Evolutionary conservation across 2,888 invertebrate species (phyloP), one percentile per base, ranked within the genome.

Genomic region (Eristalis intricaria): DNA sequence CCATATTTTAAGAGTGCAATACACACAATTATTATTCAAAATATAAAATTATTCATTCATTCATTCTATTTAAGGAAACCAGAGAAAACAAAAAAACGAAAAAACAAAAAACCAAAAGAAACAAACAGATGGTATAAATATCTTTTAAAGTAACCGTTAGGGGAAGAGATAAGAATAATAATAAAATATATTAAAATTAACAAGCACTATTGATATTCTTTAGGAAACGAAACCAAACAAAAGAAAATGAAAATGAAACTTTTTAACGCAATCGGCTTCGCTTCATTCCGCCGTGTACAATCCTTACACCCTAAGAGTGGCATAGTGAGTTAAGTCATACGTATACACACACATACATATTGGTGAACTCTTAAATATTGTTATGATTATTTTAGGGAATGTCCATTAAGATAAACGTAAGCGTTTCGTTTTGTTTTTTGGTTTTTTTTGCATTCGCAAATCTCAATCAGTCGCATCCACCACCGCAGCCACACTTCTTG

Each of bases 271-370:
- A 84, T 84, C 83, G 87, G 87, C 79, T 87, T 87, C 60, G 87
- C 87, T 87, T 84, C 43, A 79, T 73, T 83, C 79, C 80, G 84
- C 76, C 84, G 87, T 50, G 50, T 87, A 87, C 87, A 87, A 87
- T 84, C 87, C 75, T 79, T 84, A 76, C 73, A 87, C 71, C 78
- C 71, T 76, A 75, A 87, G 84, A 84, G 84, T 80, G 79, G 76
- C 84, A 87, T 76, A 84, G 75, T 84, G 75, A 75, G 61, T 32
- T 79, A 68, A 71, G 75, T 69, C 29, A 84, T 71, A 61, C 58
- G 73, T 29, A 64, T 26, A 38, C 22, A 38, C 22, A 78, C 19
- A 40, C 13, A 60, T 60, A 60, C 26, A n/a, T 29, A 63, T 63
- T 63, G 32, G 61, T 40, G 70, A 78, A 71, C 82, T 75, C n/a